phyloP scores from a whole-genome alignment of 2,888 invertebrate species.

The Octonoba sinensis region DNA sequence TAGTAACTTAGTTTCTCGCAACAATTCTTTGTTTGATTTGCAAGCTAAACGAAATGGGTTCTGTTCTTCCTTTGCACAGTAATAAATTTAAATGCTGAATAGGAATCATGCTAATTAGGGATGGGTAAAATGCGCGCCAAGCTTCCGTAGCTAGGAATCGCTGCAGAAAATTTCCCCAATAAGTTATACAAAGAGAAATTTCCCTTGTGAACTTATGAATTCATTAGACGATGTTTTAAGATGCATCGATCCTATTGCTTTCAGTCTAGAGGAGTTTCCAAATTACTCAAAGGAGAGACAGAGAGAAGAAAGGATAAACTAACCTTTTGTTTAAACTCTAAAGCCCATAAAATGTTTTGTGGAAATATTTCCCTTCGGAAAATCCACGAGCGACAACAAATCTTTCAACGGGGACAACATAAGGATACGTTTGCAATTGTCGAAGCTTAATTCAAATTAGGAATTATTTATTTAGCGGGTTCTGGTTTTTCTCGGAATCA shows the following conservation, averaged over 20 bases:
- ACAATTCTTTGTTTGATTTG: no score
- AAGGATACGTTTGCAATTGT: not conserved
- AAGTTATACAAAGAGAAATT: slow-evolving; percentile 23
- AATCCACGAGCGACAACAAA: slow-evolving; percentile 27
- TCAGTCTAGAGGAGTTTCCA: slow-evolving; percentile 25
- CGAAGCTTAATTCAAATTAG: slow-evolving; percentile 28
- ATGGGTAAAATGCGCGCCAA: no score
- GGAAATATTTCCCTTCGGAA: slow-evolving; percentile 51
- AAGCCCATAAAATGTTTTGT: slow-evolving; percentile 44
- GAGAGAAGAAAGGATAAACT: not conserved
- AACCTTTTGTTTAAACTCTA: slow-evolving; percentile 30
- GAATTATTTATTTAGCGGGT: slow-evolving; percentile 8
- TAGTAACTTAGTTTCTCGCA: no score
- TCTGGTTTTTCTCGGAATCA: no score
- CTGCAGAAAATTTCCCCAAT: slow-evolving; percentile 26
- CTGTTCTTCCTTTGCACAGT: no score
- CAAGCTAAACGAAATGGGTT: no score
- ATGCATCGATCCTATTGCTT: slow-evolving; percentile 27
- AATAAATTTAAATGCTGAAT: no score
- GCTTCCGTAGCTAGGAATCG: not conserved
- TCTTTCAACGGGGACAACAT: slow-evolving; percentile 7
- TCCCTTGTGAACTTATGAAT: slow-evolving; percentile 6
- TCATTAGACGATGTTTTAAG: slow-evolving; percentile 47
- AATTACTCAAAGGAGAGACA: slow-evolving; percentile 38
- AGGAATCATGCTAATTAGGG: no score